phyloP scores from a whole-genome alignment of 2,113 vertebrate genomes.

The Aphyosemion australe region DNA sequence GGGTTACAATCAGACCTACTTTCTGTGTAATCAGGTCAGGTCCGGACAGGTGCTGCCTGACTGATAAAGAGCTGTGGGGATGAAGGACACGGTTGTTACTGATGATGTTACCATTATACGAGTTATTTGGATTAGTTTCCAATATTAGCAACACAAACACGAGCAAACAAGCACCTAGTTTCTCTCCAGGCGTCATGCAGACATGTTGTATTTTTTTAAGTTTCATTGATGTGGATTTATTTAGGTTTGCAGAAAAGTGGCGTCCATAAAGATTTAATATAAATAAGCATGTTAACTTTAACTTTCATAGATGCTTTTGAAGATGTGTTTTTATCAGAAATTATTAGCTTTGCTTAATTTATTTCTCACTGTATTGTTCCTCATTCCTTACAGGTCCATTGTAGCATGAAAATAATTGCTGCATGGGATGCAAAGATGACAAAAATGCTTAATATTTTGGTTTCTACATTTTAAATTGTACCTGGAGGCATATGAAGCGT shows the following conservation, averaged over 20 bases:
- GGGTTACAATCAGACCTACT: conserved; percentile 70
- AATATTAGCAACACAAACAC: conserved; percentile 19
- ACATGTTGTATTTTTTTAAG: not conserved
- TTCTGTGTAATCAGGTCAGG: conserved; percentile 68
- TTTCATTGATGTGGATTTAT: not conserved
- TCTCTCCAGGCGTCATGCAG: conserved; percentile 2
- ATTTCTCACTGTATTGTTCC: conserved; percentile 50
- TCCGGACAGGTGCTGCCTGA: conserved; percentile 66
- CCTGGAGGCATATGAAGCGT: conserved; percentile 26
- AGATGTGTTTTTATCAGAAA: conserved; percentile 28
- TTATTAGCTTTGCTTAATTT: conserved; percentile 40
- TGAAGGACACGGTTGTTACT: conserved; percentile 47
- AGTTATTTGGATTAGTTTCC: conserved; percentile 11
- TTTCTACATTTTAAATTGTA: conserved; percentile 48
- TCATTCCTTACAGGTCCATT: conserved; percentile 12
- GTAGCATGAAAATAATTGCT: conserved; percentile 45
- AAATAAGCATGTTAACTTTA: conserved; percentile 9
- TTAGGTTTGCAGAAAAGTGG: not conserved
- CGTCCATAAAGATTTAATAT: too few relatives aligned
- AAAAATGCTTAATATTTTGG: conserved; percentile 38
- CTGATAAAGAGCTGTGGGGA: conserved; percentile 67
- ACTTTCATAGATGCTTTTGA: conserved; percentile 22
- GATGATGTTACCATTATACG: conserved; percentile 13
- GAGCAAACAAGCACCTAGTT: conserved; percentile 4
- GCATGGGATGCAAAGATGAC: conserved; percentile 4